Base-by-base conservation (phyloP, 2,888 invertebrate species). In the Ditula angustiorana region DNA sequence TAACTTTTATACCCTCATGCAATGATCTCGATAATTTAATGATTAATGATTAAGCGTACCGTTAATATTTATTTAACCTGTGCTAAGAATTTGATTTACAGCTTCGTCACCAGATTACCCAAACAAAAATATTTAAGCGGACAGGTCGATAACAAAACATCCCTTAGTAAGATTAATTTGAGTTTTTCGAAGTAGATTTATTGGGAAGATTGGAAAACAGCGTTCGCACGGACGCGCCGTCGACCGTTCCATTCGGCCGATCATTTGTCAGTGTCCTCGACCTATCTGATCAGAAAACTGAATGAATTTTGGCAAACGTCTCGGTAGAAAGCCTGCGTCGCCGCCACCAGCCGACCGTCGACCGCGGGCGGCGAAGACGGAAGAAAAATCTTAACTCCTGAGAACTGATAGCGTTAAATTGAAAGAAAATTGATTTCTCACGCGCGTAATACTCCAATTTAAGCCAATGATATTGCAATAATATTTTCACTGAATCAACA, bases 121-220 rank as follows among this genome's bases (percentile, higher is more conserved):
- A 21, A 35, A 66, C 37, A 23, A 52, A 60, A 66, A 65, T 68
- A 70, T 69, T 63, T 44, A 68, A 69, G 68, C 70, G 58, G 66
- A 50, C 33, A 56, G 70, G 71, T 76, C 33, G 76, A 80, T 79
- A 79, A 75, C 80, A 69, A 75, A 78, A 77, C 76, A 79, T 77
- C 75, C 75, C 70, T 71, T 74, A 75, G 77, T 71, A 83, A 87
- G 87, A 87, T 87, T 86, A 86, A 86, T 87, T 85, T 81, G 82
- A 85, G 82, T 86, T 87, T 85, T 86, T 83, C 82, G 80, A 85
- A 84, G 82, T 79, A 80, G 86, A 87, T 87, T 84, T 85, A 87
- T 86, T 77, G 77, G 77, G 74, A 75, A 80, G 79, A 81, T 77
- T 81, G 76, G 74, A 76, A 78, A 83, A 80, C 78, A 77, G 75